Conservation (phyloP, 2,113 vertebrate species). For the Anolis carolinensis region DNA sequence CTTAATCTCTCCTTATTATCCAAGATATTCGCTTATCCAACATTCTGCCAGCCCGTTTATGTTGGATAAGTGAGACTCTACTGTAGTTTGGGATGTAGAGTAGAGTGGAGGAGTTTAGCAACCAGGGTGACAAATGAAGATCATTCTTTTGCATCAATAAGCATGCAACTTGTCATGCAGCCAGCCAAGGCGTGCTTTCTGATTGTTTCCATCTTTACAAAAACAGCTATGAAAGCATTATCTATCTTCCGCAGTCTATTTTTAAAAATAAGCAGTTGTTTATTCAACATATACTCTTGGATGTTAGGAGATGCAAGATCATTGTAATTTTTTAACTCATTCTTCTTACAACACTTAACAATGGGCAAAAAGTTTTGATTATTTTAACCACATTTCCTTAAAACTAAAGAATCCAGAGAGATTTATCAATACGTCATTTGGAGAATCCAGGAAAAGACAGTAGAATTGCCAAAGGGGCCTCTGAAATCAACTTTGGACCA, state of each 20-base stretch:
- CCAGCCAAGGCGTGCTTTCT: not conserved
- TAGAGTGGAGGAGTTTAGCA: not conserved
- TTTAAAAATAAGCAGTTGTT: accelerated
- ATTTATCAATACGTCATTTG: not conserved
- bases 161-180: not conserved
- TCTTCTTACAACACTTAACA: not conserved
- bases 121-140: not conserved
- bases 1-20: no score
- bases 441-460: not conserved
- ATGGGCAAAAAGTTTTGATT: not conserved
- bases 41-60: no score
- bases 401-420: not conserved
- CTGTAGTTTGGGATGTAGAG: no score
- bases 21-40: no score
- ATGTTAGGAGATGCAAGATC: not conserved
- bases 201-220: not conserved
- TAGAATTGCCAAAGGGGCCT: not conserved
- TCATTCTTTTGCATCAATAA: not conserved
- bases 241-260: not conserved
- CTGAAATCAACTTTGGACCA: not conserved
- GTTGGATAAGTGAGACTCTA: no score
- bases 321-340: not conserved
- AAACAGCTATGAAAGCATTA: conserved; percentile 14
- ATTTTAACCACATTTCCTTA: not conserved
- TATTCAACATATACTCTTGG: not conserved